These are phyloP conservation scores for Accipiter virgatus DNA, from an alignment of 2,113 vertebrate species.

Conservation along the genomic window DNA sequence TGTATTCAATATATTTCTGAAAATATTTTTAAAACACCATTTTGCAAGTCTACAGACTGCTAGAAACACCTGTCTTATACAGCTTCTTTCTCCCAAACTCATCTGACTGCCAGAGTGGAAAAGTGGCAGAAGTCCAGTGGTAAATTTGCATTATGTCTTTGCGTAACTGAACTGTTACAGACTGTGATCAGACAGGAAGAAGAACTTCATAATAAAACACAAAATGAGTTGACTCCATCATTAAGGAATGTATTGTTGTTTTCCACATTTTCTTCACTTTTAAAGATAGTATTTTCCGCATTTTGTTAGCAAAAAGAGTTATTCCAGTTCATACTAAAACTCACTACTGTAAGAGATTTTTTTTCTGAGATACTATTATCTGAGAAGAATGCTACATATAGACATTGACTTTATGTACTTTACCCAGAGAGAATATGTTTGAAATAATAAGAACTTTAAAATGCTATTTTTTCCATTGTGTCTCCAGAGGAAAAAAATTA, in stretches of 20 bases:
- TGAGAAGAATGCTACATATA: background rate
- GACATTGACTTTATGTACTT: background rate
- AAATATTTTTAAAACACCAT: background rate
- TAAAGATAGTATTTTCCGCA: background rate
- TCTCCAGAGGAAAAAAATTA: background rate
- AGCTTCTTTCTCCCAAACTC: background rate
- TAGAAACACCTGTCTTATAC: conserved; percentile 23
- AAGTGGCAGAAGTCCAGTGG: conserved; percentile 34
- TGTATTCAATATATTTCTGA: background rate
- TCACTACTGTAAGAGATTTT: background rate
- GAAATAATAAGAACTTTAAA: background rate
- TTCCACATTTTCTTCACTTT: background rate
- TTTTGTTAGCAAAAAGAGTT: background rate
- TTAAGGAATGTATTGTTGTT: background rate
- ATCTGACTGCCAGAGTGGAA: conserved; percentile 22
- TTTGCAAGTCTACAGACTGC: background rate
- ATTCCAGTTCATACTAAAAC: background rate
- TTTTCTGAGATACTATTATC: background rate
- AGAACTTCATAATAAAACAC: background rate
- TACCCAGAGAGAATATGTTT: background rate
- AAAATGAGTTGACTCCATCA: background rate
- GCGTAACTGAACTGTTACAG: background rate
- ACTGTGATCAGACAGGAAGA: background rate
- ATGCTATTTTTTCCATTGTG: background rate
- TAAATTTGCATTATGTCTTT: conserved; percentile 1